Conservation (phyloP, 2,797 vertebrate genomes). For the Dipus sagitta region DNA sequence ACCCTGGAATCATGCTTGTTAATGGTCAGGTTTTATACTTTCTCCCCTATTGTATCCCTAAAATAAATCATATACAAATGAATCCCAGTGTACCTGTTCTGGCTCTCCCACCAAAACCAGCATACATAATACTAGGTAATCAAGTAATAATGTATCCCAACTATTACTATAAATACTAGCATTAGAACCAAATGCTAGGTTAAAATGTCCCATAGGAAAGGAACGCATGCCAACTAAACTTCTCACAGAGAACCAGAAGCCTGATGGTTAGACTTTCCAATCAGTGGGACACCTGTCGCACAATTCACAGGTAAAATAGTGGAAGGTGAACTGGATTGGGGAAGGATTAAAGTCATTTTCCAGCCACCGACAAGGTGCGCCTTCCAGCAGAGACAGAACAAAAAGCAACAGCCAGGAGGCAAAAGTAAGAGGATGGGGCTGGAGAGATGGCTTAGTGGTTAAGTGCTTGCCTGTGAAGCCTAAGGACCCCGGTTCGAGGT, state of each 20-base stretch:
- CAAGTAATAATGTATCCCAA: not conserved
- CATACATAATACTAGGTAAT: not conserved
- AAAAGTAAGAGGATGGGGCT: too few species aligned
- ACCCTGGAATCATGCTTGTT: not conserved
- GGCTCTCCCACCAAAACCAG: not conserved
- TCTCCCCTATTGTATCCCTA: not conserved
- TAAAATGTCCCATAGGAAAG: not conserved
- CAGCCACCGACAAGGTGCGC: not conserved
- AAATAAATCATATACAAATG: not conserved
- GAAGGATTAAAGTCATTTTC: not conserved
- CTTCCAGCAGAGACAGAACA: not conserved
- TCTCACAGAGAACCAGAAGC: not conserved
- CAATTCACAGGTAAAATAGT: not conserved
- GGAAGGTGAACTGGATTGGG: not conserved
- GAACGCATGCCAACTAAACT: not conserved
- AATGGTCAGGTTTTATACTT: not conserved
- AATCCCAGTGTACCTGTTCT: not conserved
- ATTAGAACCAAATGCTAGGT: not conserved
- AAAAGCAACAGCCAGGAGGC: not conserved
- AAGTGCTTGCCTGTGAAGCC: too few species aligned
- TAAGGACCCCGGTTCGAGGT: too few species aligned
- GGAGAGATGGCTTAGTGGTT: too few species aligned
- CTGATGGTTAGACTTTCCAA: not conserved
- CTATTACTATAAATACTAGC: not conserved
- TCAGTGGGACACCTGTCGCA: not conserved